Conservation (phyloP, 1,140 invertebrate species). For the Melipona quadrifasciata region DNA sequence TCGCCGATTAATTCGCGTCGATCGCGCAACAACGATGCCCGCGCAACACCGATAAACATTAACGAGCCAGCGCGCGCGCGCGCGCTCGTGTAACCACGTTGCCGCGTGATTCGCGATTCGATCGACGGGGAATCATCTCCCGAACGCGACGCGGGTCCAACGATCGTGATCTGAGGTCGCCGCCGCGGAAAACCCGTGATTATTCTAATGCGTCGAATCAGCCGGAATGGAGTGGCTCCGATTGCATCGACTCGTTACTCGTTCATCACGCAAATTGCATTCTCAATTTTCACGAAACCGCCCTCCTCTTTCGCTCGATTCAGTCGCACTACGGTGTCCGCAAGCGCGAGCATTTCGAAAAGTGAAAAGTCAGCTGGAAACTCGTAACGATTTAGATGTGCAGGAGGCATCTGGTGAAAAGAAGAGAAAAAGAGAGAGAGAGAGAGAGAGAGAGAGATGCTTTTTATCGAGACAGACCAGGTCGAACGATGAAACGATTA, state of each 20-base stretch:
- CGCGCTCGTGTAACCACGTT: not conserved
- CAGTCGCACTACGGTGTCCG: not conserved
- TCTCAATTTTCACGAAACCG: slow-evolving; percentile 59
- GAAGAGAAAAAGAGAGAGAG: not conserved
- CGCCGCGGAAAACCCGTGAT: slow-evolving; percentile 23
- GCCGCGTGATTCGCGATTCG: not conserved
- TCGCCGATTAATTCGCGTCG: slow-evolving; percentile 30
- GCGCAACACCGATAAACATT: slow-evolving; percentile 25
- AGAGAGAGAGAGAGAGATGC: not conserved
- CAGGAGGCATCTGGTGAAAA: not conserved
- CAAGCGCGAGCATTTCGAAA: not conserved
- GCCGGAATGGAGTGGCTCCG: too few species aligned
- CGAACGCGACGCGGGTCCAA: not conserved
- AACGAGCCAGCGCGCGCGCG: not conserved
- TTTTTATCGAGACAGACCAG: slow-evolving; percentile 22
- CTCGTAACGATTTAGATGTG: slow-evolving; percentile 1
- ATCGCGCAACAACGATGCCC: slow-evolving; percentile 8
- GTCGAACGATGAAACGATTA: slow-evolving; percentile 43
- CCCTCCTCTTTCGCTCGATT: not conserved
- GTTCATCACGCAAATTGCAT: slow-evolving; percentile 60
- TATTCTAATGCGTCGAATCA: slow-evolving; percentile 45
- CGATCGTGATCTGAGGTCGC: not conserved
- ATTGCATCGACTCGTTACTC: slow-evolving; percentile 45
- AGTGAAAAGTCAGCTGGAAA: not conserved
- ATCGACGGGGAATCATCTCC: not conserved